Conservation (phyloP, 2,113 vertebrate species). For the Clarias macrocephalus region DNA sequence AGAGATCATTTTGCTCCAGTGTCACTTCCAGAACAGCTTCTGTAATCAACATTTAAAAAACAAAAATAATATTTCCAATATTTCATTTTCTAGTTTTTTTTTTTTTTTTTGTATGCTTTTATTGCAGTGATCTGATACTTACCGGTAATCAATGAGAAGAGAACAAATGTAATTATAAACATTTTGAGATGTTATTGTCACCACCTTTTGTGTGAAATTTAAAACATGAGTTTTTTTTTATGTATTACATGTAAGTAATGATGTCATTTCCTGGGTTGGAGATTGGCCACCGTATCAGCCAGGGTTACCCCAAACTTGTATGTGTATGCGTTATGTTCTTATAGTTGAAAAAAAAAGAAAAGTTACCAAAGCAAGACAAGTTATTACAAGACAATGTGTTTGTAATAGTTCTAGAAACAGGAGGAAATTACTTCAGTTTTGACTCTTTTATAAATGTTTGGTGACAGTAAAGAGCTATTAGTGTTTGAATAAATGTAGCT, state of each 20-base stretch:
- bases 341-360: no score
- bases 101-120: neutral
- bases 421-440: no score
- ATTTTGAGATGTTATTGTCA: neutral
- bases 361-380: neutral
- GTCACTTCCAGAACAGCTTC: neutral
- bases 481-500: no score
- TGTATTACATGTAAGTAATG: neutral
- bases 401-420: conserved; percentile 8
- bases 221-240: neutral
- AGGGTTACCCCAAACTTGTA: neutral
- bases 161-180: neutral
- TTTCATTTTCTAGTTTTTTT: no score
- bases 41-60: neutral
- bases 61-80: neutral
- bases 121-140: neutral
- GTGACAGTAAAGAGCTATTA: no score
- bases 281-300: neutral
- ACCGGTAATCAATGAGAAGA: conserved; percentile 12
- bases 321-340: neutral
- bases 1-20: neutral
- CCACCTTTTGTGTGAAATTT: neutral
- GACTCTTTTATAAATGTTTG: no score
- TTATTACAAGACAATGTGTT: neutral
- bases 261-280: neutral